phyloP scores from a whole-genome alignment of 2,888 invertebrate species.

The Caenorhabditis panamensis region DNA sequence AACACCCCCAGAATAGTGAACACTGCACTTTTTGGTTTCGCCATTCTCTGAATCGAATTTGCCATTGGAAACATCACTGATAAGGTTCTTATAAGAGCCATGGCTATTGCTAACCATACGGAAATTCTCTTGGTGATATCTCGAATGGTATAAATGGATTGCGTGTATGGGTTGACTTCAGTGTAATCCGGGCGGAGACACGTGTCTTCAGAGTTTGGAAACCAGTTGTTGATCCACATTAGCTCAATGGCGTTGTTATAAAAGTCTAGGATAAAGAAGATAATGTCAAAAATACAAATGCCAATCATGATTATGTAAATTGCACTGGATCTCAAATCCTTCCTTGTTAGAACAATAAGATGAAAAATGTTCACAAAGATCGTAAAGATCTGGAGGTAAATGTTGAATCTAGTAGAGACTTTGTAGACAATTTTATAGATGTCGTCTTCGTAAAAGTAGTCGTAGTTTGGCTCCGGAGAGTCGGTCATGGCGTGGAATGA shows the following conservation, averaged over 20 bases:
- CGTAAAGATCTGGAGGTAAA: not conserved
- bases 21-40: constrained; percentile 1
- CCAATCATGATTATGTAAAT: constrained; percentile 34
- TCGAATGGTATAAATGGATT: not conserved
- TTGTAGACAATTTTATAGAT: not conserved
- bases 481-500: no score
- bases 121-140: not conserved
- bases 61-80: constrained; percentile 31
- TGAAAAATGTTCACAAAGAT: constrained; percentile 13
- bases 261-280: not conserved
- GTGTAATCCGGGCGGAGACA: not conserved
- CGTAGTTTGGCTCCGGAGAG: no score
- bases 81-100: constrained; percentile 15
- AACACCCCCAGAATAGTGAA: not conserved
- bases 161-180: not conserved
- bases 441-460: no score
- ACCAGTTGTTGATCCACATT: not conserved
- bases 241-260: not conserved
- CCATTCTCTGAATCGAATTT: not conserved
- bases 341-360: constrained; percentile 17
- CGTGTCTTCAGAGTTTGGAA: not conserved
- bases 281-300: constrained; percentile 9
- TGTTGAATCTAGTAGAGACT: not conserved
- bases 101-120: not conserved
- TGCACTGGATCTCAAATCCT: constrained; percentile 15